phyloP scores from a whole-genome alignment of 2,797 vertebrate species.

The Helarctos malayanus region DNA sequence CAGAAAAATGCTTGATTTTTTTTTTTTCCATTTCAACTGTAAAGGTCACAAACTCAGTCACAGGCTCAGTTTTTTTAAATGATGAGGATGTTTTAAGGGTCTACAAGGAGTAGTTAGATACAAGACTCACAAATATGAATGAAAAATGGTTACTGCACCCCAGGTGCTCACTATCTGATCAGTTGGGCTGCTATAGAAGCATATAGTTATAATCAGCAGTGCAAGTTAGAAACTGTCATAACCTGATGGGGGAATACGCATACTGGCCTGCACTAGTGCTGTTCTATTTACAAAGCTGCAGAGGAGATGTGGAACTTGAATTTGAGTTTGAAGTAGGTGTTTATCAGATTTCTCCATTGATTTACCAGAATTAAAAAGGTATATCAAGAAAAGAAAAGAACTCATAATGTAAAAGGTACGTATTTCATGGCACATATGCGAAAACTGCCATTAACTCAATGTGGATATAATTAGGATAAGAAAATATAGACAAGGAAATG shows the following conservation, averaged over 20 bases:
- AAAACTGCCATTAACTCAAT: neutral
- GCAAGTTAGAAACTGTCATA: neutral
- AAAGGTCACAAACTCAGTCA: constrained; percentile 11
- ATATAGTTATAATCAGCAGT: neutral
- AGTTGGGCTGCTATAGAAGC: neutral
- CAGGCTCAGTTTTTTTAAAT: constrained; percentile 7
- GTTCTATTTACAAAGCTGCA: neutral
- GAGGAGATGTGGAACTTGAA: neutral
- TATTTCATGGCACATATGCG: neutral
- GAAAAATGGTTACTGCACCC: neutral
- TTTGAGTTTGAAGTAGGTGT: neutral
- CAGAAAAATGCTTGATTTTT: constrained; percentile 28
- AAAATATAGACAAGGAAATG: neutral
- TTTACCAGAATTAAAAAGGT: constrained; percentile 20
- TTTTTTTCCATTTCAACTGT: neutral
- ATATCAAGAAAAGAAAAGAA: neutral
- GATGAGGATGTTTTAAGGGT: constrained; percentile 17
- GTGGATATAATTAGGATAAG: neutral
- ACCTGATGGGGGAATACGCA: neutral
- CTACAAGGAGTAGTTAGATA: neutral
- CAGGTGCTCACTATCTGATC: neutral
- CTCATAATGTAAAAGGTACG: neutral
- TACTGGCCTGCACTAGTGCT: neutral
- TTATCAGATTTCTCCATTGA: neutral
- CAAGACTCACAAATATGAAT: neutral